phyloP scores from a whole-genome alignment of 2,888 invertebrate genomes.

The Raillietiella orientalis region DNA sequence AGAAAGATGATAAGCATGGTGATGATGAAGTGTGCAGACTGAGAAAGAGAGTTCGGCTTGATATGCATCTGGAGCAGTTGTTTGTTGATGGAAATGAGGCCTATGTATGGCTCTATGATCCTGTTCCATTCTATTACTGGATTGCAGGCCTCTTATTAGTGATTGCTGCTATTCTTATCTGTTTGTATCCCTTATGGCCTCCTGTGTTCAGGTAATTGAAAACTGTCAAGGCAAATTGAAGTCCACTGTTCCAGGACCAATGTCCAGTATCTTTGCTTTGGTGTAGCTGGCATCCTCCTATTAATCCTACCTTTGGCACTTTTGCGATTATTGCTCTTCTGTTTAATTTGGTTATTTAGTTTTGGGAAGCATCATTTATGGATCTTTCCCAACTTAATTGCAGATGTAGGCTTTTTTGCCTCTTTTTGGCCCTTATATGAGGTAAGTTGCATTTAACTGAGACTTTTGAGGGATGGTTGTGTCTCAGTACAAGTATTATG shows the following conservation, averaged over 20 bases:
- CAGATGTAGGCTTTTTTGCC: constrained; percentile 94
- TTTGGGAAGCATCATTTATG: constrained; percentile 76
- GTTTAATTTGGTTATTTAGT: constrained; percentile 54
- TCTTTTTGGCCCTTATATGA: constrained; percentile 92
- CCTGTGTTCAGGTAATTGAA: constrained; percentile 37
- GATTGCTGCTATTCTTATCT: constrained; percentile 70
- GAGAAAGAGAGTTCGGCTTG: constrained; percentile 70
- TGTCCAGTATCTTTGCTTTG: constrained; percentile 84
- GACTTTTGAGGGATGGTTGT: too few species aligned
- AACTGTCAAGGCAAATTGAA: too few species aligned
- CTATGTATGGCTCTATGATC: constrained; percentile 94
- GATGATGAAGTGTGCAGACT: constrained; percentile 14
- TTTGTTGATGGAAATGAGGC: constrained; percentile 82
- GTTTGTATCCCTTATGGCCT: constrained; percentile 98
- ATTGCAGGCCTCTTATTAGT: constrained; percentile 63
- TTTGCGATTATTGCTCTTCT: constrained; percentile 64
- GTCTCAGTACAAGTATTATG: too few species aligned
- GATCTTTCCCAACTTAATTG: constrained; percentile 94
- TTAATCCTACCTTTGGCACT: constrained; percentile 68
- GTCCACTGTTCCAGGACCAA: constrained; percentile 32
- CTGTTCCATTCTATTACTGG: constrained; percentile 78
- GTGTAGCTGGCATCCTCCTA: constrained; percentile 75
- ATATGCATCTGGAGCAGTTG: constrained; percentile 74
- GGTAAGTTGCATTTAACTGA: too few species aligned
- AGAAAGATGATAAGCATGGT: constrained; percentile 16